These are phyloP conservation scores for Chelonia mydas DNA, from an alignment of 2,797 vertebrate genomes.

Conservation along the genomic window DNA sequence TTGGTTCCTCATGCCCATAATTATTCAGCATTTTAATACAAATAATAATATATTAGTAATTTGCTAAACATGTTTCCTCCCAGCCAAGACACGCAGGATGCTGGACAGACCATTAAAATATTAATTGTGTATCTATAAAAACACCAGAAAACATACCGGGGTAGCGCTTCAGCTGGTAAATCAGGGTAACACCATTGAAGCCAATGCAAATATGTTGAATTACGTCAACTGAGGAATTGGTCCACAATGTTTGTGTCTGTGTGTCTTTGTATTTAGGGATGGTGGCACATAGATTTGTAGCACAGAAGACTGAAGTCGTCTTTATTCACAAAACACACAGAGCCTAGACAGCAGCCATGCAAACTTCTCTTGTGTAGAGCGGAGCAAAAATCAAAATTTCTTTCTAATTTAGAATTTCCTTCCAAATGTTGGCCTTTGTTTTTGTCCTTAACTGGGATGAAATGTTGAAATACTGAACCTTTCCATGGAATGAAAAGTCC, in stretches of 20 bases:
- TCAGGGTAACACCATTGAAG: neutral
- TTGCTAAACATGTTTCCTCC: neutral
- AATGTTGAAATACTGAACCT: neutral
- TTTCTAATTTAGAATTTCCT: neutral
- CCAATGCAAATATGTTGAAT: neutral
- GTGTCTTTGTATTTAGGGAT: neutral
- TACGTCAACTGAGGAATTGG: neutral
- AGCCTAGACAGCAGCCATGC: neutral
- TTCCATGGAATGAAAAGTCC: neutral
- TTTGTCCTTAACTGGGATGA: neutral
- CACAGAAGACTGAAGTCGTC: neutral
- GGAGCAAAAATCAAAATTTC: neutral
- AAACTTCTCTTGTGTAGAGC: neutral
- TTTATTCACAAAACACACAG: neutral
- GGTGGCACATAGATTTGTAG: neutral
- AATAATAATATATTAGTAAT: neutral
- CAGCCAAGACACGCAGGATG: neutral
- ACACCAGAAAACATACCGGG: neutral
- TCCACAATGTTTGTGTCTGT: neutral
- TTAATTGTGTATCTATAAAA: rapidly evolving
- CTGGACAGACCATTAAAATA: neutral
- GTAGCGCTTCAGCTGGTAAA: neutral
- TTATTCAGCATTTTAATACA: neutral
- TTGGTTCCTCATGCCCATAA: neutral
- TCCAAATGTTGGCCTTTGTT: neutral